A percentile compares a stretch with the other conserved stretches of the same genome.
Conservation (phyloP, 2,888 invertebrate genomes). For the Norana najaformis region DNA sequence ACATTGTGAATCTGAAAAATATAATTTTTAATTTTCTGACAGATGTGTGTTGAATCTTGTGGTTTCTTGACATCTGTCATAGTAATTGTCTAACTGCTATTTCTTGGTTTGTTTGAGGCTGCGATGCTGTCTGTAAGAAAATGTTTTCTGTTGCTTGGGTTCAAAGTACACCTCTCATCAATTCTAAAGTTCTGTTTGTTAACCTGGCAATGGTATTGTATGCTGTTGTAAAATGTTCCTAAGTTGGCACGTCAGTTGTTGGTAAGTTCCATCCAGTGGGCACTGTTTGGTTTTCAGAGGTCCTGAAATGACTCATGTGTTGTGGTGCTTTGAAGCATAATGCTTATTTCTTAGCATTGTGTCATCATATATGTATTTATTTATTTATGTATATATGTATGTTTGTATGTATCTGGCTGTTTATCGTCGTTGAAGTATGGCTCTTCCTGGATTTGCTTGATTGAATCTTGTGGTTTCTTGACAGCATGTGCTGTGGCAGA, state of each 20-base stretch:
- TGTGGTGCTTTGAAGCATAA: too few relatives aligned
- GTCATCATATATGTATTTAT: too few relatives aligned
- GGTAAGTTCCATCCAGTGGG: background rate
- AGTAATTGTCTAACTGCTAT: background rate
- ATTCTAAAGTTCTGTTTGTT: background rate
- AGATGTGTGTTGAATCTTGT: background rate
- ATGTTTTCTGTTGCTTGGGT: background rate
- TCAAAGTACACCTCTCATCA: background rate
- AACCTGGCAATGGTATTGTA: constrained; percentile 2
- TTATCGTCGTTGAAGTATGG: too few relatives aligned
- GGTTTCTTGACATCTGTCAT: too few relatives aligned
- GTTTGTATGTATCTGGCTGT: too few relatives aligned
- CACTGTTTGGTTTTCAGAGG: background rate
- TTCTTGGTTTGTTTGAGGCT: background rate
- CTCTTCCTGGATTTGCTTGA: background rate
- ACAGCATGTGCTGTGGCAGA: constrained; percentile 49
- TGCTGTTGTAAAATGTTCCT: background rate
- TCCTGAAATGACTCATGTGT: background rate
- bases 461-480: background rate
- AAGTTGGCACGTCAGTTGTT: background rate
- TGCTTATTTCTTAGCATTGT: too few relatives aligned
- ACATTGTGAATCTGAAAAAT: background rate
- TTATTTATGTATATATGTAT: too few relatives aligned
- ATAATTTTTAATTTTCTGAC: background rate
- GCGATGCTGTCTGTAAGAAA: background rate